Percentiles rank a stretch among this genome's conserved stretches.
These are phyloP conservation scores for Nymphalis urticae DNA, from an alignment of 2,888 invertebrate genomes.

Conservation along the genomic window DNA sequence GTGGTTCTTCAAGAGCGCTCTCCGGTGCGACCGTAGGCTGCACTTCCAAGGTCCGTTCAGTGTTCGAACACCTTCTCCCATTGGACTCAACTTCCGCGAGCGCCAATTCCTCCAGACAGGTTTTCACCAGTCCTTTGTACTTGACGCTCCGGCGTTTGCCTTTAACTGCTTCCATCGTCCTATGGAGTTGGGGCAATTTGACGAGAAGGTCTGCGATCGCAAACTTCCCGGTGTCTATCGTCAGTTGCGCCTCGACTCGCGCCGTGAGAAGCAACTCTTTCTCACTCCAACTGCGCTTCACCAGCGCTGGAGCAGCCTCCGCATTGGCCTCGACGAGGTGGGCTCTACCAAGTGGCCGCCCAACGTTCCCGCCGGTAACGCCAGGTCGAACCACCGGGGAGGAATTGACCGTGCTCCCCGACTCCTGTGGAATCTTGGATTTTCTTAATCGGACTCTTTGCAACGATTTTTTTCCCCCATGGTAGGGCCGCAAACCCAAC, in stretches of 20 bases:
- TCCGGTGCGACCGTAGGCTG: not conserved
- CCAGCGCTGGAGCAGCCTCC: conserved; percentile 32
- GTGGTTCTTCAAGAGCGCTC: not conserved
- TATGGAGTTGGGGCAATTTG: conserved; percentile 26
- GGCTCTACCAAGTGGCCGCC: conserved; percentile 27
- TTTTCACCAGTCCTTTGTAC: too few species aligned
- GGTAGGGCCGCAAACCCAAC: conserved; percentile 30
- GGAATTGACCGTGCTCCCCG: conserved; percentile 28
- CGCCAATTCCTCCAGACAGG: too few species aligned
- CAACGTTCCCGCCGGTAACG: conserved; percentile 15
- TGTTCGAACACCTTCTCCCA: too few species aligned
- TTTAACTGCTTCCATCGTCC: conserved; percentile 35
- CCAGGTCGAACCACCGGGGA: conserved; percentile 12
- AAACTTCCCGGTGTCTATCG: conserved; percentile 20
- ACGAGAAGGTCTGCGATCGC: conserved; percentile 22
- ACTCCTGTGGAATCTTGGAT: conserved; percentile 34
- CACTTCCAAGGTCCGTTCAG: not conserved
- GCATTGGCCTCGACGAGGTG: conserved; percentile 37
- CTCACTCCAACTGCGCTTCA: conserved; percentile 38
- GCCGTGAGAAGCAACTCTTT: conserved; percentile 36
- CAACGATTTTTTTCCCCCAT: conserved; percentile 2
- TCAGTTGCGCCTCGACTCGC: conserved; percentile 35
- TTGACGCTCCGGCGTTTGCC: conserved; percentile 29
- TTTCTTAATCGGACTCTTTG: not conserved
- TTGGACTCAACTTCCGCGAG: not conserved